These are phyloP conservation scores for Campopleginae sp. DNA, from an alignment of 2,888 invertebrate genomes.

Conservation along the genomic window DNA sequence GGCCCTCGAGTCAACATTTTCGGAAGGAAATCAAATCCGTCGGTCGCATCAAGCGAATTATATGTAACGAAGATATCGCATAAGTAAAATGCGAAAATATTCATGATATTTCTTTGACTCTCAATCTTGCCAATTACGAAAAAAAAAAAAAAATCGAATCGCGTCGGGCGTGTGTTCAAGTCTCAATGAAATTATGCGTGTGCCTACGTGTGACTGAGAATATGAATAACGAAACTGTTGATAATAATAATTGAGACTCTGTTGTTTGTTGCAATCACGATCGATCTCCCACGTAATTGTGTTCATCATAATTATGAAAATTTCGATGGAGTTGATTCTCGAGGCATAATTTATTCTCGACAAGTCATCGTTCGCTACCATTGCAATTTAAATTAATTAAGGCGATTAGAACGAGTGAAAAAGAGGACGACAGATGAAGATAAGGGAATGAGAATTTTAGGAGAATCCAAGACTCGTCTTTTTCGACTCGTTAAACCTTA, in stretches of 20 bases:
- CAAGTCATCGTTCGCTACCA: slow-evolving; percentile 47
- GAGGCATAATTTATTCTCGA: slow-evolving; percentile 29
- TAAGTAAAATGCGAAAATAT: not conserved
- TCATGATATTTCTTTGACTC: slow-evolving; percentile 24
- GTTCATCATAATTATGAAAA: slow-evolving; percentile 48
- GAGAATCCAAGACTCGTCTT: slow-evolving; percentile 36
- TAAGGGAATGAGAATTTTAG: slow-evolving; percentile 29
- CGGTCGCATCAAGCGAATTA: slow-evolving; percentile 14
- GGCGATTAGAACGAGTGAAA: not conserved
- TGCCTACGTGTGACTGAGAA: slow-evolving; percentile 16
- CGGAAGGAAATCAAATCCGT: not conserved
- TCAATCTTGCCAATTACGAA: slow-evolving; percentile 55
- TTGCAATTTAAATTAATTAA: slow-evolving; percentile 36
- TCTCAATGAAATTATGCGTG: slow-evolving; percentile 17
- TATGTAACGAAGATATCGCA: slow-evolving; percentile 70
- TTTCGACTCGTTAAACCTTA: slow-evolving; percentile 10
- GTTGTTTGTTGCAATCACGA: slow-evolving; percentile 56
- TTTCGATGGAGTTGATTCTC: slow-evolving; percentile 26
- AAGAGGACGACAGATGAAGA: slow-evolving; percentile 10
- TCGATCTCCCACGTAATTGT: slow-evolving; percentile 63
- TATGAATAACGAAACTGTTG: slow-evolving; percentile 43
- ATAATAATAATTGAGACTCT: slow-evolving; percentile 43
- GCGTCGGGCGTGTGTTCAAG: slow-evolving; percentile 12
- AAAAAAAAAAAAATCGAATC: slow-evolving; percentile 10
- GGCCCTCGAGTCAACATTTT: not conserved